phyloP scores from a whole-genome alignment of 2,888 invertebrate genomes.

The Cylloceria caligata region DNA sequence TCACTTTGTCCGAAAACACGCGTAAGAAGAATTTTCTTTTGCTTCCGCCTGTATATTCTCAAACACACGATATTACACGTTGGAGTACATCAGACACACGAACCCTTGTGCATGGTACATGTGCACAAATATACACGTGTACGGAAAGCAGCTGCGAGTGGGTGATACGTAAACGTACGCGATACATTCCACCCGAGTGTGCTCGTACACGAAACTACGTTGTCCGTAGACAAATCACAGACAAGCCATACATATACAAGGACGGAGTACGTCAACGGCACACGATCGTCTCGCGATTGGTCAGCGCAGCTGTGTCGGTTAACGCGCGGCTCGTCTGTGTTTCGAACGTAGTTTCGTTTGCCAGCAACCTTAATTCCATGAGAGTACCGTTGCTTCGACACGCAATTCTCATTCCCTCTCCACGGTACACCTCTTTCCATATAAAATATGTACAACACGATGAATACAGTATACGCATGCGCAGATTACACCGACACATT shows the following conservation, averaged over 20 bases:
- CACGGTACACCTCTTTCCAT: slow-evolving; percentile 25
- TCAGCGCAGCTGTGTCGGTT: too few relatives aligned
- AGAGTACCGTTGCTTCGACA: slow-evolving; percentile 51
- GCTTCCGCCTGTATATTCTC: background rate
- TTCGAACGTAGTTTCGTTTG: too few relatives aligned
- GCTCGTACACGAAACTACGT: too few relatives aligned
- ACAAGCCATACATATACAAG: too few relatives aligned
- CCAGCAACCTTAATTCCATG: too few relatives aligned
- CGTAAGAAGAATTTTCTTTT: background rate
- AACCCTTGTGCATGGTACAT: background rate
- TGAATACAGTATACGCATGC: slow-evolving; percentile 23
- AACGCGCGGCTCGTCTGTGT: too few relatives aligned
- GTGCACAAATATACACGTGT: slow-evolving; percentile 9
- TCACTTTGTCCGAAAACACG: too few relatives aligned
- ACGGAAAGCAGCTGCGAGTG: slow-evolving; percentile 20
- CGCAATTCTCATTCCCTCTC: slow-evolving; percentile 37
- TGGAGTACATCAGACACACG: background rate
- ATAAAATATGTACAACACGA: slow-evolving; percentile 50
- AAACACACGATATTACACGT: background rate
- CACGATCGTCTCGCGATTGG: too few relatives aligned
- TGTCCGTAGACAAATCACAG: too few relatives aligned
- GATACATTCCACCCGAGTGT: slow-evolving; percentile 60
- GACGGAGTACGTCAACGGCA: too few relatives aligned
- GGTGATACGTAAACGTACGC: slow-evolving; percentile 34
- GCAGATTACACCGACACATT: slow-evolving; percentile 7